Evolutionary conservation across 2,888 invertebrate species (phyloP).

Genomic region (Xestia sexstrigata): DNA sequence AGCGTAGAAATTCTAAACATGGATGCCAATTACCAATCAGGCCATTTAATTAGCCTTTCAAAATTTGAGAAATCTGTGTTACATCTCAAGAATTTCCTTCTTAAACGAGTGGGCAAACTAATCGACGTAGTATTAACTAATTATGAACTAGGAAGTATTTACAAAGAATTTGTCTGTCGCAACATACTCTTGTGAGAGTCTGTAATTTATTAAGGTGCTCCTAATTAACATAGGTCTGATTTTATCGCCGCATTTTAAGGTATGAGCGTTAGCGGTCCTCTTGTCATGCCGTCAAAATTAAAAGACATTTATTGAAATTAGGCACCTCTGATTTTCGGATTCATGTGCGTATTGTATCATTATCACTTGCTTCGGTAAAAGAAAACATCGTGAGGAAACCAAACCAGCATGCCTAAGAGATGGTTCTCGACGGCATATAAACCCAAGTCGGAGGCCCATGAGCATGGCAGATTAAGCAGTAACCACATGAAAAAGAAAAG

Average conservation of each 20-base stretch:
- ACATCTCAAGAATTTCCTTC: background rate
- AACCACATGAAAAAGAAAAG: too few relatives aligned
- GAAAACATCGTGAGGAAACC: too few relatives aligned
- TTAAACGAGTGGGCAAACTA: too few relatives aligned
- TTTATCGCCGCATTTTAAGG: conserved; percentile 55
- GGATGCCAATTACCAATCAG: background rate
- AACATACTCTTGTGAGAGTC: background rate
- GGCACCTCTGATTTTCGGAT: too few relatives aligned
- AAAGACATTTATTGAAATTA: background rate
- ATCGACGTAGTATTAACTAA: conserved; percentile 6
- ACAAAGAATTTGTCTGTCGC: conserved; percentile 37
- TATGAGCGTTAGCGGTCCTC: conserved; percentile 17
- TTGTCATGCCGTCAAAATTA: background rate
- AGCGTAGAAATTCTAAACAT: background rate
- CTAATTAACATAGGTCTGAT: conserved; percentile 59
- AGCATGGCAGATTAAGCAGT: too few relatives aligned
- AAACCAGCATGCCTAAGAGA: too few relatives aligned
- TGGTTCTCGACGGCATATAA: too few relatives aligned
- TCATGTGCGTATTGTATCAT: too few relatives aligned
- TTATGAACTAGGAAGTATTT: conserved; percentile 27
- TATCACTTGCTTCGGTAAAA: too few relatives aligned
- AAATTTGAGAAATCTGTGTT: background rate
- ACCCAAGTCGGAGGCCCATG: too few relatives aligned
- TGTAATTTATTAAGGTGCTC: conserved; percentile 56
- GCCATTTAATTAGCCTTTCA: background rate